A percentile compares a stretch with the other conserved stretches of the same genome.
Evolutionary conservation across 2,888 invertebrate genomes (phyloP).

Genomic region (Cetonia aurata): DNA sequence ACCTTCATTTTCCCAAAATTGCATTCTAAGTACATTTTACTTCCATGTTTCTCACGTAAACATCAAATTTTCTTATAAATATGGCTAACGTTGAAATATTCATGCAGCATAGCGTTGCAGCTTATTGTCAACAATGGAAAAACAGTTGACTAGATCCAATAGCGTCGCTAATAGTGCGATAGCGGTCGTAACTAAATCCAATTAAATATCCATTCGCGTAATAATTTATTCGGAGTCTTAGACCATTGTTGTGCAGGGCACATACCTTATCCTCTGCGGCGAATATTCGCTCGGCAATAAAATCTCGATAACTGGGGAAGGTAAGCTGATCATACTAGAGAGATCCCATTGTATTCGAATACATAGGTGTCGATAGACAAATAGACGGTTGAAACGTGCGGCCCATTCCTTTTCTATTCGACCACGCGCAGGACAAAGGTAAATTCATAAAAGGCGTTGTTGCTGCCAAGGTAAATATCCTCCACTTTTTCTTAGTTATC

Average conservation of each 20-base stretch:
- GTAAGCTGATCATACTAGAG: conserved; percentile 21
- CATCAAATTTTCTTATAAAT: too few relatives aligned
- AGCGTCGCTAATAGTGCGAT: background rate
- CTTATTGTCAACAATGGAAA: background rate
- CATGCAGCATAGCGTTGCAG: too few relatives aligned
- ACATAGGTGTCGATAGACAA: conserved; percentile 27
- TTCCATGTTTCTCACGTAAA: too few relatives aligned
- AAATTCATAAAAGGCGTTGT: conserved; percentile 31
- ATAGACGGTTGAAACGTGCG: conserved; percentile 7
- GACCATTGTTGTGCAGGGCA: conserved; percentile 9
- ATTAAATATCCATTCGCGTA: conserved; percentile 23
- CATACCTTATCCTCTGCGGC: conserved; percentile 15
- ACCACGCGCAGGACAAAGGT: conserved; percentile 8
- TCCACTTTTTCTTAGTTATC: background rate
- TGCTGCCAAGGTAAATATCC: conserved; percentile 24
- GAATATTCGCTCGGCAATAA: conserved; percentile 11
- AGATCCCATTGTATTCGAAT: conserved; percentile 28
- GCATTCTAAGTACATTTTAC: too few relatives aligned
- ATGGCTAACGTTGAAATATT: too few relatives aligned
- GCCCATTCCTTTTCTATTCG: conserved; percentile 6
- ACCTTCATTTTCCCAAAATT: too few relatives aligned
- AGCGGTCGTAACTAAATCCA: conserved; percentile 2
- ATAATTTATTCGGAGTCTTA: conserved; percentile 21
- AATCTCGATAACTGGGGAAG: conserved; percentile 27
- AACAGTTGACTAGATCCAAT: background rate